Base-by-base conservation (phyloP, 2,797 vertebrate genomes). In the Lophura swinhoii region DNA sequence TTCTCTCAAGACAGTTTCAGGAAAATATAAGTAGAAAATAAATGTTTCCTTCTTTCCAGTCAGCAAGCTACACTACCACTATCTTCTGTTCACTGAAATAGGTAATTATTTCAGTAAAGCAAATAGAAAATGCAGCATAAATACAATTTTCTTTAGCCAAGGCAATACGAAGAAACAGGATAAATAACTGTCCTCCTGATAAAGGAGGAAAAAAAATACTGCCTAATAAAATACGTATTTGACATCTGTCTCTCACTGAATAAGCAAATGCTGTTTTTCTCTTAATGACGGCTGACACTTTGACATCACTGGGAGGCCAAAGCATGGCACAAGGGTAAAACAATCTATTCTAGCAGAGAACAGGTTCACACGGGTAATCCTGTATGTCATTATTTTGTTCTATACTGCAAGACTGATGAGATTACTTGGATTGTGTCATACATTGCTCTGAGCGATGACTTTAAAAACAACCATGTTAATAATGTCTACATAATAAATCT, bases 181-280 rank as follows among this genome's bases (percentile, higher is more conserved):
- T 14, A 73, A 93, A 78, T 63, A 72, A 67, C 6, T 4, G 0
- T 72, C 31, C 12, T 83, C 31, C 11, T 58, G 33, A 10, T 62
- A 56, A 66, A 60, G 28, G 11, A 83, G 26, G 29, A 80, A 78
- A 81, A 56, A n/a, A 73, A 68, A 49, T 12, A 21, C 16, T n/a
- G 14, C 44, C 55, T 75, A 69, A 33, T n/a, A 18, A 44, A 87
- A 43, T 55, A 75, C 14, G 51, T 63, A 72, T 81, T 66, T 85
- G 76, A 93, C 73, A 89, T 39, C 59, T 51, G 84, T 77, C 80
- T 91, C 87, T 77, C 84, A 93, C 46, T 46, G 35, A 91, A 84
- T 78, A 88, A 91, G 48, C 28, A 89, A 89, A 86, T 53, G 31
- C 13, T 20, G 16, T 2, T 84, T 66, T 69, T 64, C 63, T 84